Conservation (phyloP, 1,140 invertebrate species). For the Berghia stephanieae region DNA sequence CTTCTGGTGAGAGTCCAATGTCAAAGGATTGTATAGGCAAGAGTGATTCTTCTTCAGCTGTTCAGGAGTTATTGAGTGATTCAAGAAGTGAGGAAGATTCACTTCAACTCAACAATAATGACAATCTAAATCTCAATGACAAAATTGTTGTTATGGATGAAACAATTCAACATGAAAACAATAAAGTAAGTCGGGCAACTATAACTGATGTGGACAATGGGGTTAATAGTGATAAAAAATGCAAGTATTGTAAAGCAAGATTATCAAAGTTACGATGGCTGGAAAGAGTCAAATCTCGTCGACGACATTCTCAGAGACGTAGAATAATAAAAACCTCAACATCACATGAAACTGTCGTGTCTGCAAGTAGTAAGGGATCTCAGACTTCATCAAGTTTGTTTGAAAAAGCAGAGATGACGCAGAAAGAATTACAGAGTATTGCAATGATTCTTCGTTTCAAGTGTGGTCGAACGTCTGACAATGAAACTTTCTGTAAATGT, state of each 20-base stretch:
- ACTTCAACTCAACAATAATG: background rate
- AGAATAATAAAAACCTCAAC: background rate
- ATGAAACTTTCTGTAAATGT: constrained; percentile 29
- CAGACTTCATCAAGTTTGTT: constrained; percentile 21
- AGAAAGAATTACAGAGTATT: constrained; percentile 19
- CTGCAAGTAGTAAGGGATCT: too few species aligned
- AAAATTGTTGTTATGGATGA: background rate
- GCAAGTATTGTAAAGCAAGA: constrained; percentile 23
- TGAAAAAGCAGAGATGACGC: constrained; percentile 26
- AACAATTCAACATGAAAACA: background rate
- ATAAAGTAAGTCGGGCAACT: background rate
- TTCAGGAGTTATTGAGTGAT: too few species aligned
- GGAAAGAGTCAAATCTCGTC: constrained; percentile 19
- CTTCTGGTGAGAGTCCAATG: too few species aligned
- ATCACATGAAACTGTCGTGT: background rate
- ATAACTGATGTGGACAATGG: constrained; percentile 3
- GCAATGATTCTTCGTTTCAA: constrained; percentile 8
- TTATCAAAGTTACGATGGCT: constrained; percentile 16
- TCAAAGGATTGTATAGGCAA: too few species aligned
- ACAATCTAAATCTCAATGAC: background rate
- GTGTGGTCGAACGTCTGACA: background rate
- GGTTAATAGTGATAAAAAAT: background rate
- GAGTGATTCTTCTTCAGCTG: too few species aligned
- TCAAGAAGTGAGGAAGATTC: background rate
- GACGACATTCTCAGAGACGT: background rate